phyloP scores from a whole-genome alignment of 2,113 vertebrate species.

The Talpa occidentalis region DNA sequence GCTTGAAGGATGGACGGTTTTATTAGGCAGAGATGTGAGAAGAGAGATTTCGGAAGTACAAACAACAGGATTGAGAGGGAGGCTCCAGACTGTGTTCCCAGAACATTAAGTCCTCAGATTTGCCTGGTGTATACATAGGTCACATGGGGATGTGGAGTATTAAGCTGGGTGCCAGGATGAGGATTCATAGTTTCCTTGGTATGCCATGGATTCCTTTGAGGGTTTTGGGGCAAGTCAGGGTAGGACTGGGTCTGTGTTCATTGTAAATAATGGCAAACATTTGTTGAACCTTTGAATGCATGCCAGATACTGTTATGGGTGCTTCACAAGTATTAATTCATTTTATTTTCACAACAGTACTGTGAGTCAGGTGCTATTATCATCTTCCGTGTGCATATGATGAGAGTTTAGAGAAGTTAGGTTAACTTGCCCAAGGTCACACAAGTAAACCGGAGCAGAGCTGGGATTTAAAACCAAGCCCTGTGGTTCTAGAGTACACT shows the following conservation, averaged over 20 bases:
- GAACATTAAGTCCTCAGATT: neutral
- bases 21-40: neutral
- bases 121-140: neutral
- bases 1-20: neutral
- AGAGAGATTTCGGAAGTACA: neutral
- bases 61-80: neutral
- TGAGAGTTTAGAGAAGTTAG: neutral
- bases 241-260: neutral
- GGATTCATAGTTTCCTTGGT: neutral
- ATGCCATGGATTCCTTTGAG: neutral
- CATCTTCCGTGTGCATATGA: neutral
- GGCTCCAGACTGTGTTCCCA: neutral
- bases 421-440: neutral
- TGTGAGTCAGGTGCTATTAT: neutral
- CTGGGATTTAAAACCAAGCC: neutral
- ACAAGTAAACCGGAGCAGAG: slow-evolving; percentile 2
- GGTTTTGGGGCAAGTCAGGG: neutral
- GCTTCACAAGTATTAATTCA: neutral
- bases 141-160: neutral
- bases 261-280: neutral
- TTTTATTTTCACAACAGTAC: neutral
- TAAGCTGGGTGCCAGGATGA: neutral
- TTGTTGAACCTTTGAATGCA: neutral
- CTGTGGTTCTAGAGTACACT: neutral
- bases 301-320: neutral